These are phyloP conservation scores for Tauraco hartlaubi DNA, from an alignment of 2,797 vertebrate species.

Conservation along the genomic window DNA sequence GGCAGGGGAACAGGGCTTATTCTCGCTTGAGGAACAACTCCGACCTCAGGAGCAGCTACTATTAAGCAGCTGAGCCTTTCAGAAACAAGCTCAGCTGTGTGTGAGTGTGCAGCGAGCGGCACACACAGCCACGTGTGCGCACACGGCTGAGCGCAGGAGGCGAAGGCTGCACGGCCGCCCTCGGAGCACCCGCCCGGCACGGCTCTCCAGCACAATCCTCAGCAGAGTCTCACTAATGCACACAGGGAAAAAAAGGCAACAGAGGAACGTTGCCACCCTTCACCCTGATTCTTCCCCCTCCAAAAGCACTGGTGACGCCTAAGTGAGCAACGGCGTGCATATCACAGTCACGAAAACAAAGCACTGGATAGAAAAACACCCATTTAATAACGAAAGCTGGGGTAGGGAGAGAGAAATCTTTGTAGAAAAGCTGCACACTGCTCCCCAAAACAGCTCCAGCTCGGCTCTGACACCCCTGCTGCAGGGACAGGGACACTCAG, in stretches of 20 bases:
- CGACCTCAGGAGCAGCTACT: background rate
- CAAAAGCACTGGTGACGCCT: background rate
- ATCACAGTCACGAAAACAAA: background rate
- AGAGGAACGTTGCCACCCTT: rapidly evolving
- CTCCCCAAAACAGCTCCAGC: rapidly evolving
- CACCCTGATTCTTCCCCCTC: background rate
- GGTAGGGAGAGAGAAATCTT: background rate
- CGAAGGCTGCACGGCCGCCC: rapidly evolving
- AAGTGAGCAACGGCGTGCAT: rapidly evolving
- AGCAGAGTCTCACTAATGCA: background rate
- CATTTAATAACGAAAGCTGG: background rate
- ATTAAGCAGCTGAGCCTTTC: background rate
- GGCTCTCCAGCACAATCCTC: background rate
- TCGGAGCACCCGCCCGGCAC: rapidly evolving
- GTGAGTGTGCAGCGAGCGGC: background rate
- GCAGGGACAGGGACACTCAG: background rate
- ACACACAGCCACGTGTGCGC: background rate
- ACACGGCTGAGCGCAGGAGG: background rate
- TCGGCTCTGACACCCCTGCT: rapidly evolving
- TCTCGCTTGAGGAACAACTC: background rate
- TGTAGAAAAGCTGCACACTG: background rate
- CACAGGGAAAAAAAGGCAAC: background rate
- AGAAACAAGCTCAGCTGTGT: background rate
- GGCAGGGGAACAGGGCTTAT: background rate
- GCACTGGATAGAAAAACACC: rapidly evolving